A percentile compares a stretch with the other conserved stretches of the same genome.
Evolutionary conservation across 2,797 vertebrate species (phyloP).

Genomic region (Sebastes taczanowskii): DNA sequence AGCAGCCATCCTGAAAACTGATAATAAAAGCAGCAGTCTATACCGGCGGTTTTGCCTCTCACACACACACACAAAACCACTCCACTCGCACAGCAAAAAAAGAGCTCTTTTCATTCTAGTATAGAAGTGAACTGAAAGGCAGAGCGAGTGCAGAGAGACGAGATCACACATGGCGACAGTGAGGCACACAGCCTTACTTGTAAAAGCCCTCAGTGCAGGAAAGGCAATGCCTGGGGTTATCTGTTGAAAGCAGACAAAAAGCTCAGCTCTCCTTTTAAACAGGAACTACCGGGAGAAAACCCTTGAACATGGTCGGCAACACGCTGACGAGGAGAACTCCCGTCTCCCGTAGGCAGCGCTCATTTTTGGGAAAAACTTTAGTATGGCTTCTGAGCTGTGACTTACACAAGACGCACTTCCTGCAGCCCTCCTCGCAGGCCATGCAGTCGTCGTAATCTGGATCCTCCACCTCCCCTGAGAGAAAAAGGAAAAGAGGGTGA

Average conservation of each 20-base stretch:
- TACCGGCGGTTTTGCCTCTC: neutral
- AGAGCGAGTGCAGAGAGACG: constrained; percentile 36
- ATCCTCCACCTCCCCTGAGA: constrained; percentile 88
- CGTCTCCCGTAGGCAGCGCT: neutral
- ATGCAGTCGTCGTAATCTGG: constrained; percentile 87
- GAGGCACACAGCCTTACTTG: constrained; percentile 87
- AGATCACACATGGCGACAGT: constrained; percentile 62
- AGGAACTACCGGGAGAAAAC: constrained; percentile 19
- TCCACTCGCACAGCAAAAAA: constrained; percentile 29
- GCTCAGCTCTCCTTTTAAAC: constrained; percentile 50
- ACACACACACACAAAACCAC: constrained; percentile 1
- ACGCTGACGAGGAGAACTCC: constrained; percentile 14
- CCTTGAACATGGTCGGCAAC: constrained; percentile 8
- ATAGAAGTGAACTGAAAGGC: constrained; percentile 33
- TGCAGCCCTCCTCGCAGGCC: constrained; percentile 91
- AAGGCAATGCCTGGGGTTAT: constrained; percentile 89
- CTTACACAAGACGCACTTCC: constrained; percentile 88
- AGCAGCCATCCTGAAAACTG: constrained; percentile 90
- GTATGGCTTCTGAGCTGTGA: constrained; percentile 3
- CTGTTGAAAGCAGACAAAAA: constrained; percentile 80
- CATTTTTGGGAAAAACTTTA: constrained; percentile 12
- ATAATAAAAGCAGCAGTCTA: constrained; percentile 28
- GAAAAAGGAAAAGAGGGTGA: neutral
- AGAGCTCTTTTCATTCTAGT: constrained; percentile 27
- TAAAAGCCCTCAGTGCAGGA: constrained; percentile 89